Percentiles rank a stretch among this genome's conserved stretches.
Evolutionary conservation across 1,140 invertebrate species (phyloP).

Genomic region (Heliconius hewitsoni): DNA sequence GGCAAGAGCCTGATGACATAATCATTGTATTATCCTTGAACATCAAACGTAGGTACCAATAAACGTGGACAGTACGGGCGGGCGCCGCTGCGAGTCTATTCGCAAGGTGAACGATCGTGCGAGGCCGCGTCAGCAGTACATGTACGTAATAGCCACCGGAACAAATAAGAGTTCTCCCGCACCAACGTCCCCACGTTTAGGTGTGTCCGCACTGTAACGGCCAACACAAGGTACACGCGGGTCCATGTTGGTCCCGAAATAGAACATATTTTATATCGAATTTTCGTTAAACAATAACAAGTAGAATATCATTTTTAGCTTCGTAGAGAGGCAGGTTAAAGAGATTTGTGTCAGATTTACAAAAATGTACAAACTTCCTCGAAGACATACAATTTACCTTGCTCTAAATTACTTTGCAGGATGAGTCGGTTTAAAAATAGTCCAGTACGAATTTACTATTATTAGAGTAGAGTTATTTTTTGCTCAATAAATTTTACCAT

Average conservation of each 20-base stretch:
- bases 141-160: slow-evolving; percentile 54
- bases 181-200: slow-evolving; percentile 28
- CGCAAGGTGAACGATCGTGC: slow-evolving; percentile 73
- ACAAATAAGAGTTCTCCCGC: slow-evolving; percentile 50
- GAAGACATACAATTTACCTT: not conserved
- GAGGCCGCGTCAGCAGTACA: slow-evolving; percentile 60
- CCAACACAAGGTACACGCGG: slow-evolving; percentile 11
- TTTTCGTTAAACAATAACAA: not conserved
- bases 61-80: slow-evolving; percentile 49
- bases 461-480: slow-evolving; percentile 41
- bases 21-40: slow-evolving; percentile 68
- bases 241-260: not conserved
- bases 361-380: not conserved
- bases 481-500: slow-evolving; percentile 68
- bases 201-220: slow-evolving; percentile 24
- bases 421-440: slow-evolving; percentile 57
- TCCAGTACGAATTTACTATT: slow-evolving; percentile 65
- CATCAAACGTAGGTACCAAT: slow-evolving; percentile 58
- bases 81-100: slow-evolving; percentile 53
- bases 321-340: not conserved
- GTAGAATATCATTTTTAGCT: not conserved
- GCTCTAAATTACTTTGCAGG: slow-evolving; percentile 6
- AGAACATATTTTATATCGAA: not conserved
- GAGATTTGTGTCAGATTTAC: not conserved
- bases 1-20: slow-evolving; percentile 57